Base-by-base conservation (phyloP, 1,140 invertebrate genomes). In the Dermatophagoides farinae region DNA sequence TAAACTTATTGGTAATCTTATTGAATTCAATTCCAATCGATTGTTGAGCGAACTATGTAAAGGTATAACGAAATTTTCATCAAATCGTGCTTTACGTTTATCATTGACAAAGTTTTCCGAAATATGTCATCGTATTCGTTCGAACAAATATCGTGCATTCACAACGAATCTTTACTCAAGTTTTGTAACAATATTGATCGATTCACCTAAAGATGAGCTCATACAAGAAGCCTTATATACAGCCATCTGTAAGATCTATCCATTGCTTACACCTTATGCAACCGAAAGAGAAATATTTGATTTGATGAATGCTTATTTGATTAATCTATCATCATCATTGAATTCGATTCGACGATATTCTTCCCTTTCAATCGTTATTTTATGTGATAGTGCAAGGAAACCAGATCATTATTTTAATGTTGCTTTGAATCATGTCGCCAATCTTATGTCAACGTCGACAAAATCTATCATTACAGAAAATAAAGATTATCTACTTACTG, bases 31-130 rank as follows among this genome's bases (percentile, higher is more conserved):
- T 69, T 73, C 84, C 12, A 76, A 79, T 18, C 79, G 83, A 66
- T 75, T 88, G 53, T 79, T 84, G 66, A 78, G 85, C 65, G 83
- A 85, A 69, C 70, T 87, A n/a, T 85, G 83, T 68, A 81, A 83
- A 65, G 84, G 85, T 71, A 83, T 87, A 38, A 84, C 84, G 68
- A 81, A 80, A 66, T 85, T 85, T 71, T 82, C 82, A 16, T 71
- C 79, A 54, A 76, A 74, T 6, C 75, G 82, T 60, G 79, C 79
- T 40, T 69, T 87, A 22, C 74, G 82, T 66, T 82, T 82, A 54
- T 83, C 84, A 44, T 71, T 87, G 0, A 80, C 77, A 71, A 74
- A 83, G 63, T 87, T 88, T 75, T 80, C 81, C 6, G 75, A 84
- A 61, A 75, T 86, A 49, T 81, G 73, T 64, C 73, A 76, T 65